phyloP scores from a whole-genome alignment of 2,888 invertebrate species.

The Phania funesta region DNA sequence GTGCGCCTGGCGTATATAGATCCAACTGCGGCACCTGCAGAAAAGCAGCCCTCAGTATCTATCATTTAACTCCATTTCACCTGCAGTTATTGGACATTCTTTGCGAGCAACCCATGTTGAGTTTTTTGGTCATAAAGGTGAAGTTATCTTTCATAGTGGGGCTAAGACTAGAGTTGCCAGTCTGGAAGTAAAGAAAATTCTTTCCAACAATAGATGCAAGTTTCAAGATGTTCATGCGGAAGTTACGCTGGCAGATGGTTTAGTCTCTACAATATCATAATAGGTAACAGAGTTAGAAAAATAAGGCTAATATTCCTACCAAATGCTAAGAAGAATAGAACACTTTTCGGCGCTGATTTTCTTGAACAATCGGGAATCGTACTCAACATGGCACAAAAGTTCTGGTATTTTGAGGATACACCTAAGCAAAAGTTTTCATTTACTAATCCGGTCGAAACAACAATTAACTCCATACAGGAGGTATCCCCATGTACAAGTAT shows the following conservation, averaged over 20 bases:
- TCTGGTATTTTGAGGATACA: not conserved
- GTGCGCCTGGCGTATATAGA: conserved; percentile 9
- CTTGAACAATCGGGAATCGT: not conserved
- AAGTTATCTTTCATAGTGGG: conserved; percentile 18
- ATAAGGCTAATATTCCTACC: not conserved
- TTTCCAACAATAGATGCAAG: not conserved
- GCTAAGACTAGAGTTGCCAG: conserved; percentile 6
- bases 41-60: conserved; percentile 35
- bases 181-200: not conserved
- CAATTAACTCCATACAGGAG: no score
- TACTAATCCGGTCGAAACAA: no score
- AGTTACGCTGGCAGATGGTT: conserved; percentile 29
- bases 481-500: no score
- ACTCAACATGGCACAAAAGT: not conserved
- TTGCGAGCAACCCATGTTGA: conserved; percentile 30
- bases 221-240: conserved; percentile 23
- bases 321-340: not conserved
- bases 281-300: not conserved
- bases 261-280: not conserved
- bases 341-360: not conserved
- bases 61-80: conserved; percentile 10
- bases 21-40: conserved; percentile 36
- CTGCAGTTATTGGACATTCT: conserved; percentile 39
- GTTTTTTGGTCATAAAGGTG: conserved; percentile 8
- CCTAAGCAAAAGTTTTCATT: not conserved